phyloP scores from a whole-genome alignment of 2,888 invertebrate species.

The Apotomis betuletana region DNA sequence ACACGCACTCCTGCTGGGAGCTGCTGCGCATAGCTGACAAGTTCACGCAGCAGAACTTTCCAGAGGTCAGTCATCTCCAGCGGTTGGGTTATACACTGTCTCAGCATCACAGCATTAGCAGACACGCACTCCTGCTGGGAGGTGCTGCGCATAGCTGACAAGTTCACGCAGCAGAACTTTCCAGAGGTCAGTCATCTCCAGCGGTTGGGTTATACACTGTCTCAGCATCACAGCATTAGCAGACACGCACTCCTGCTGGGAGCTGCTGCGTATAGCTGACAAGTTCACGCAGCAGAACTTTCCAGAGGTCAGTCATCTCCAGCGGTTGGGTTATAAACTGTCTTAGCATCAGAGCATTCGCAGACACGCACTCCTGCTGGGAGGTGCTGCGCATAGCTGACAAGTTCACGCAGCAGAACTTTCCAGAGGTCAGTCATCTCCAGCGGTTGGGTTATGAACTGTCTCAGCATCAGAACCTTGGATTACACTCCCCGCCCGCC shows the following conservation, averaged over 20 bases:
- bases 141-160: conserved; percentile 85
- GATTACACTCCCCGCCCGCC: conserved; percentile 97
- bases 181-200: conserved; percentile 55
- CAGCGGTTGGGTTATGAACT: too few relatives aligned
- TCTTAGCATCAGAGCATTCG: conserved; percentile 98
- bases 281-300: conserved; percentile 99
- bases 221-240: conserved; percentile 99
- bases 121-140: conserved; percentile 86
- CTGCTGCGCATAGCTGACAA: too few relatives aligned
- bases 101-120: too few relatives aligned
- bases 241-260: conserved; percentile 98
- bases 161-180: too few relatives aligned
- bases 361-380: conserved; percentile 97
- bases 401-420: conserved; percentile 99
- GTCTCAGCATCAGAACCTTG: conserved; percentile 42
- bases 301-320: conserved; percentile 87
- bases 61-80: too few relatives aligned
- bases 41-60: too few relatives aligned
- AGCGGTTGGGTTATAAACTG: conserved; percentile 82
- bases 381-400: conserved; percentile 91
- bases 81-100: too few relatives aligned
- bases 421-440: conserved; percentile 90
- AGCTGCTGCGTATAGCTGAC: conserved; percentile 97
- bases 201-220: conserved; percentile 85
- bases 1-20: too few relatives aligned